A percentile compares a stretch with the other conserved stretches of the same genome.
phyloP scores from a whole-genome alignment of 2,113 vertebrate genomes.

The Vulpes ferrilata region DNA sequence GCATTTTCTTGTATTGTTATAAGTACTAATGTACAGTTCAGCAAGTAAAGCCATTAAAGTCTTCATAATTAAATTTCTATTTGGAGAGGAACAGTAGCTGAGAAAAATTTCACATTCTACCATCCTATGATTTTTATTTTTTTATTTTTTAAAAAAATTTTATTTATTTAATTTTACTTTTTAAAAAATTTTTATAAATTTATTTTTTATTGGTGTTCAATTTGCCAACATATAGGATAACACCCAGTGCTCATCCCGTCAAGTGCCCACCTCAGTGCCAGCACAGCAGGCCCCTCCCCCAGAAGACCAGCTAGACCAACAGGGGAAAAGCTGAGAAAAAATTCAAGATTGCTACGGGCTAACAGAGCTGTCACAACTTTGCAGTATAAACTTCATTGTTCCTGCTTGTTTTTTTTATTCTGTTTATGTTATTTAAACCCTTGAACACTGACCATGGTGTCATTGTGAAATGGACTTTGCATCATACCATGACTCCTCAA shows the following conservation, averaged over 20 bases:
- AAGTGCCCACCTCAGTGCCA: too few species aligned
- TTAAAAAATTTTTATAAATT: too few species aligned
- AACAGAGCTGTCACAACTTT: background rate
- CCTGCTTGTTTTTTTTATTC: background rate
- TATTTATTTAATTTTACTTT: too few species aligned
- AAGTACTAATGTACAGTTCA: background rate
- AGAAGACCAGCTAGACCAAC: too few species aligned
- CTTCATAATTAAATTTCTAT: background rate
- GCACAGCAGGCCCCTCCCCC: too few species aligned
- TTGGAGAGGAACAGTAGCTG: background rate
- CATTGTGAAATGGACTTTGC: background rate
- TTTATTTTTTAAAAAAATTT: too few species aligned
- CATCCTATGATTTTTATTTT: too few species aligned
- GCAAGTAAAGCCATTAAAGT: background rate
- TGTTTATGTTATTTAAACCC: background rate
- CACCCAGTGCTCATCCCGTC: too few species aligned
- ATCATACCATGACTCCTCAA: background rate
- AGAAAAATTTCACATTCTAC: background rate
- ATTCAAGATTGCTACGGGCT: background rate
- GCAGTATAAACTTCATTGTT: background rate
- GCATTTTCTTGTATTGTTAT: background rate
- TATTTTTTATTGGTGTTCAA: too few species aligned
- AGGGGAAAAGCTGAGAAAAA: background rate
- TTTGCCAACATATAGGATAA: too few species aligned
- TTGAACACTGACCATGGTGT: background rate